Evolutionary conservation across 2,113 vertebrate species (phyloP), one percentile per base, ranked within the genome.

Genomic region (Anhinga rufa): DNA sequence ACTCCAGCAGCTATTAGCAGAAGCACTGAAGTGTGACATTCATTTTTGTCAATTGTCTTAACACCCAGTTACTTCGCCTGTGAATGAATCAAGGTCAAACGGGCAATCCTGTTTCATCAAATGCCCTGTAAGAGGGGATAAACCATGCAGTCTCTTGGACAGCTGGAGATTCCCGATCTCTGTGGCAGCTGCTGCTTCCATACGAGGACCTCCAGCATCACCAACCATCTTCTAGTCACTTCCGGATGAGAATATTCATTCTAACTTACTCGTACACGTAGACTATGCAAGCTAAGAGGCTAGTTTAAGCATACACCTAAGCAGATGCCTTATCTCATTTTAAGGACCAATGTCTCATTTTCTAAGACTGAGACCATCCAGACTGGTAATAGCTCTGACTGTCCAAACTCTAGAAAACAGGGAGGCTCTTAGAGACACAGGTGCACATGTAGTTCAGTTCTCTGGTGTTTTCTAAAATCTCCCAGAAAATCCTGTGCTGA

Each of bases 201-300:
- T 2, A 24, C 1, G 22, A 65, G 60, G 64, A 25, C 19, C 58
- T 54, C 64, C 60, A 74, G 89, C 78, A 29, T 31, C 48, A 22
- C 48, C 1, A 18, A 5, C 74, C 6, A 21, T 18, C 32, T 58
- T 64, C 66, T 34, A 25, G 34, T 15, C 15, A 34, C 65, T 51
- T 70, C 74, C 29, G 32, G 58, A 19, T 34, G 36, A 40, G 52
- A 72, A 12, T 52, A 29, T 20, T 58, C 24, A 14, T 34, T 52
- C 36, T 29, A 12, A 29, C 31, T 40, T 20, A 3, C 19, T 29
- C 1, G 1, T 11, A 11, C 68, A 34, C 0, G 1, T 16, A 55
- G n/a, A 4, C 40, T 32, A 3, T 5, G 6, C 36, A 36, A 57
- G 52, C 24, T 25, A 18, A 72, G 76, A 74, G 14, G 20, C 68